Evolutionary conservation across 2,113 vertebrate genomes (phyloP).

Genomic region (Crotalus horridus): DNA sequence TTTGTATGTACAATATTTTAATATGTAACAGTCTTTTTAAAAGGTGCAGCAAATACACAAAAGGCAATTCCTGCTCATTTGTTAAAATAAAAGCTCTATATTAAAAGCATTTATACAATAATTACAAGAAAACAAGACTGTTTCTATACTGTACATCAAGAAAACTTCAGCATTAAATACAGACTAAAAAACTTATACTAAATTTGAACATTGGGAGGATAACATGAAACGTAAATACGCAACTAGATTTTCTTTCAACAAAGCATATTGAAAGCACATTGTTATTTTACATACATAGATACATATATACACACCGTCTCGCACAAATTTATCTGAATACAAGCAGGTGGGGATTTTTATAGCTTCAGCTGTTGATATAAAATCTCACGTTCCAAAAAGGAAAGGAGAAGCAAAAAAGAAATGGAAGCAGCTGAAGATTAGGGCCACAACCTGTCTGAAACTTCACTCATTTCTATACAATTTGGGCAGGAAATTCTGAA

Average conservation of each 20-base stretch:
- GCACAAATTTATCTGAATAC: conserved; percentile 52
- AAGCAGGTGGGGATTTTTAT: conserved; percentile 53
- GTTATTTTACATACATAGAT: conserved; percentile 34
- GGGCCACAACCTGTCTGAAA: not conserved
- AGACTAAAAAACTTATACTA: conserved; percentile 60
- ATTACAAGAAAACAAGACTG: conserved; percentile 71
- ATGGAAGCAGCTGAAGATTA: conserved; percentile 52
- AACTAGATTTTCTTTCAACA: conserved; percentile 49
- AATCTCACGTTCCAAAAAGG: conserved; percentile 49
- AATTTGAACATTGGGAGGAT: conserved; percentile 45
- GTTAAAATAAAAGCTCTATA: conserved; percentile 77
- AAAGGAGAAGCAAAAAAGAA: not conserved
- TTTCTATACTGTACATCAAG: conserved; percentile 71
- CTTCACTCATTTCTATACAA: not conserved
- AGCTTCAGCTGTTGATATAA: conserved; percentile 56
- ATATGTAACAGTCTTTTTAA: conserved; percentile 79
- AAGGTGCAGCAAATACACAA: conserved; percentile 76
- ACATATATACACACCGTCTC: conserved; percentile 63
- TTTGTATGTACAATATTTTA: conserved; percentile 69
- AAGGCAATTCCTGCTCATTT: conserved; percentile 75
- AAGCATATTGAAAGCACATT: conserved; percentile 26
- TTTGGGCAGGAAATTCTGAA: conserved; percentile 5
- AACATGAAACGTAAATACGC: conserved; percentile 38
- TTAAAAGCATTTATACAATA: conserved; percentile 78
- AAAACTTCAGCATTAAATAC: conserved; percentile 61